Evolutionary conservation across 2,888 invertebrate genomes (phyloP), one percentile per base, ranked within the genome.

Genomic region (Spatulosminthurus flaviceps): DNA sequence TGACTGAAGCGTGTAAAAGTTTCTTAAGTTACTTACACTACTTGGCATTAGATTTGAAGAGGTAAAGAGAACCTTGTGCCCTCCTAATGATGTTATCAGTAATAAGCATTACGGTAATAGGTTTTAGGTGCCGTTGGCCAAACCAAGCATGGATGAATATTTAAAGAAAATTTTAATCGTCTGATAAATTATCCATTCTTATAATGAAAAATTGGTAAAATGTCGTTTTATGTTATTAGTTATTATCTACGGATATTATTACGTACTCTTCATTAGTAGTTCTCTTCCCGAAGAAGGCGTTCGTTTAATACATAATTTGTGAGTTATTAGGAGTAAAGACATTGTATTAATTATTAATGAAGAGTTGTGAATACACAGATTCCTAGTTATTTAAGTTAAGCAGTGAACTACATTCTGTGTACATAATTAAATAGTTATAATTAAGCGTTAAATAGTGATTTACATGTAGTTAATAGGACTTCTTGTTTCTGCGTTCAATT

Each of bases 371-470:
- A 28, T 16, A 26, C 67, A 67, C 67, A 67, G 67, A 67, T 67
- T 67, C 67, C 67, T 67, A 67, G 67, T 67, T 67, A 29, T 29
- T 67, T 26, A 67, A 51, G 51, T 51, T 64, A 16, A 67, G 29
- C 67, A 67, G 67, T 28, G 29, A 28, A 67, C 24, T 51, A 51
- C 51, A 51, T 51, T 51, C 51, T 51, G 51, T 51, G 51, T 51
- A 51, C 16, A 51, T 51, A 51, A 51, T 51, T 51, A 51, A 19
- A 13, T 51, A 51, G 51, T 51, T 51, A 2, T 51, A 51, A 51
- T 51, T 51, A 51, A 51, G 51, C 51, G 51, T 51, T 51, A 51
- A 51, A 51, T 51, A 51, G 51, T 9, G 51, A 19, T 51, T 51
- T 51, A 51, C 5, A 51, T 51, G 51, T 51, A 51, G 51, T 51